Evolutionary conservation across 1,140 invertebrate genomes (phyloP), one percentile per base, ranked within the genome.

Genomic region (Sycobia sp.): DNA sequence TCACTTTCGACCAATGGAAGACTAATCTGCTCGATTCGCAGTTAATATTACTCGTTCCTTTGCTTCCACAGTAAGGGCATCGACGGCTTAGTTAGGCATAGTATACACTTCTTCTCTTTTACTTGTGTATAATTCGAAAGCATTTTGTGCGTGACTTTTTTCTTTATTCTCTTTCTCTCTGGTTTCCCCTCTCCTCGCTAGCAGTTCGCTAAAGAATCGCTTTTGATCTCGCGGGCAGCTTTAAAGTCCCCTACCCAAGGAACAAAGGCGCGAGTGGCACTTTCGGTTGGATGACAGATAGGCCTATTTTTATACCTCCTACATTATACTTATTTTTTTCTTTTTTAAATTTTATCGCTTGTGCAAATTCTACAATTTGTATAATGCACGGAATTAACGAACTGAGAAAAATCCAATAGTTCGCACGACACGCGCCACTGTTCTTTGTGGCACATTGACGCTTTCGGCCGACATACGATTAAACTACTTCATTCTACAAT

Each of bases 401-500:
- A 16, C 25, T 57, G 10, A n/a, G n/a, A 38, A 50, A 67, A 58
- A 60, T 62, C 60, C 46, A 57, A 67, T 66, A 36, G 62, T 62
- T 65, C 13, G 51, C 46, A 41, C 59, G 50, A 63, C 32, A 56
- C 60, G 65, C 67, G 69, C 61, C 65, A 66, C 70, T 67, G 72
- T 74, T 72, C 56, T 68, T 67, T 67, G 58, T 67, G 71, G 69
- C 71, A 68, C 67, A 71, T 73, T 69, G 66, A 65, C 53, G 57
- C 64, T 66, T 65, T 69, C 67, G 70, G n/a, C 69, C 71, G 70
- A 55, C 69, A 69, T 76, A 73, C 71, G 70, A 69, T 63, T 70
- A 72, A 65, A 57, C 68, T 69, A 72, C 66, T 74, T 70, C 73
- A 73, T 69, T 66, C 69, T 73, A 76, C 73, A 75, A 74, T 75